Percentiles rank a stretch among this genome's conserved stretches.
Evolutionary conservation across 2,113 vertebrate species (phyloP).

Genomic region (Equus quagga): DNA sequence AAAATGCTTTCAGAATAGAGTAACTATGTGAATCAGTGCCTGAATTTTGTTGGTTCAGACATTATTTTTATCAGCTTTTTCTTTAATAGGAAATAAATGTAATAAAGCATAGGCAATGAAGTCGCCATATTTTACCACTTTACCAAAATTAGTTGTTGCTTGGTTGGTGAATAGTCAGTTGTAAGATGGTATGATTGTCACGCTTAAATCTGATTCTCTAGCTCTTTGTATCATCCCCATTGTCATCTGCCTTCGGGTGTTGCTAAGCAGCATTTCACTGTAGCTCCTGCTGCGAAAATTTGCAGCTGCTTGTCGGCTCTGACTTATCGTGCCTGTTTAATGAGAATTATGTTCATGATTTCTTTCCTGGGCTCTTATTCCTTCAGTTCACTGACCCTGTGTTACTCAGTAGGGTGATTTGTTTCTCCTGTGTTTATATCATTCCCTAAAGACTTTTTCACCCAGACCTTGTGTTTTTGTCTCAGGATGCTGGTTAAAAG

Average conservation of each 20-base stretch:
- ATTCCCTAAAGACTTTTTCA: constrained; percentile 54
- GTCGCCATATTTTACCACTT: constrained; percentile 35
- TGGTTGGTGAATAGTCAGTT: background rate
- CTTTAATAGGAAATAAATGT: background rate
- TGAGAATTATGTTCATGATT: constrained; percentile 70
- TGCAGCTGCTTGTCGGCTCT: constrained; percentile 77
- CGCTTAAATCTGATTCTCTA: constrained; percentile 53
- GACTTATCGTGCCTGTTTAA: constrained; percentile 66
- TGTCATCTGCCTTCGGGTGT: constrained; percentile 71
- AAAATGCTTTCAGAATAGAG: background rate
- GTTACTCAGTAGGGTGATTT: constrained; percentile 40
- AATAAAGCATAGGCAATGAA: background rate
- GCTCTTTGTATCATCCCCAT: constrained; percentile 67
- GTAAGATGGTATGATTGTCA: constrained; percentile 53
- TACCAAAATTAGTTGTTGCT: constrained; percentile 10
- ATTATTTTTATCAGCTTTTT: constrained; percentile 42
- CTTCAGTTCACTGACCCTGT: constrained; percentile 58
- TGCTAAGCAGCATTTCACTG: constrained; percentile 79
- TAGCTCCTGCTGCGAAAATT: constrained; percentile 74
- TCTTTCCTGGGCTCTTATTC: constrained; percentile 34
- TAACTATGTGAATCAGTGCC: background rate
- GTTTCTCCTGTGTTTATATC: constrained; percentile 54
- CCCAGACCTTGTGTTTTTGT: constrained; percentile 53
- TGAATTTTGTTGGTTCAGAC: constrained; percentile 29
- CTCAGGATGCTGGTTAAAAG: constrained; percentile 59